Percentiles rank a stretch among this genome's conserved stretches.
These are phyloP conservation scores for Melanotaenia parkinsoni DNA, from an alignment of 2,797 vertebrate species.

Conservation along the genomic window DNA sequence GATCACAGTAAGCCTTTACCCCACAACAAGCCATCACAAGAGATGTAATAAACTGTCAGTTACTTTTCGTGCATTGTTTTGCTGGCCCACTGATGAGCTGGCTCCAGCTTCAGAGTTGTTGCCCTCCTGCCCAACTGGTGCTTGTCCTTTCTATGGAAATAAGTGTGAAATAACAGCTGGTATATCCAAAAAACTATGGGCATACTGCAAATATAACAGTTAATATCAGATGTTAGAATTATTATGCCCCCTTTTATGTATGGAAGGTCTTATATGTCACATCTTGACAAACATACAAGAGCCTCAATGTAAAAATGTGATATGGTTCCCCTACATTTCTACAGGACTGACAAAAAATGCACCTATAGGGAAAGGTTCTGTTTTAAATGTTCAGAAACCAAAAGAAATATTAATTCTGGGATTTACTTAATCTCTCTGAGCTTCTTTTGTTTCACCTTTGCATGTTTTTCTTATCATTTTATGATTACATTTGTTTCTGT, in stretches of 20 bases:
- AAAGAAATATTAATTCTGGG: no score
- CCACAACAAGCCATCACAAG: conserved; percentile 73
- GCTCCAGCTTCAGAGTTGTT: conserved; percentile 73
- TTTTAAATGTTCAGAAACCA: no score
- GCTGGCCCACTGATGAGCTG: conserved; percentile 75
- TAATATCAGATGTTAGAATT: background rate
- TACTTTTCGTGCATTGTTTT: conserved; percentile 82
- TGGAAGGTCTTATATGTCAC: background rate
- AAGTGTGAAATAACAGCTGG: conserved; percentile 71
- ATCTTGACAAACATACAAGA: background rate
- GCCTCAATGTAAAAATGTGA: background rate
- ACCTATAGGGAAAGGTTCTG: no score
- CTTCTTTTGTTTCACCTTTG: background rate
- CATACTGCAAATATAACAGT: conserved; percentile 41
- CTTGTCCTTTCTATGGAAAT: conserved; percentile 83
- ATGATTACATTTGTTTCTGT: background rate
- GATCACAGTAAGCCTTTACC: conserved; percentile 52
- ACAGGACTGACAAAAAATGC: background rate
- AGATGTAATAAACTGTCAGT: conserved; percentile 67
- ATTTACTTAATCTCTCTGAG: no score
- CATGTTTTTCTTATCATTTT: no score
- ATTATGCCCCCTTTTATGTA: background rate
- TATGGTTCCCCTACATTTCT: background rate
- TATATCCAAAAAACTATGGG: conserved; percentile 39
- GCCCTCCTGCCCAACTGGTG: conserved; percentile 66